A percentile compares a stretch with the other conserved stretches of the same genome.
Conservation (phyloP, 2,888 invertebrate genomes). For the Himalopsyche kuldschensis region DNA sequence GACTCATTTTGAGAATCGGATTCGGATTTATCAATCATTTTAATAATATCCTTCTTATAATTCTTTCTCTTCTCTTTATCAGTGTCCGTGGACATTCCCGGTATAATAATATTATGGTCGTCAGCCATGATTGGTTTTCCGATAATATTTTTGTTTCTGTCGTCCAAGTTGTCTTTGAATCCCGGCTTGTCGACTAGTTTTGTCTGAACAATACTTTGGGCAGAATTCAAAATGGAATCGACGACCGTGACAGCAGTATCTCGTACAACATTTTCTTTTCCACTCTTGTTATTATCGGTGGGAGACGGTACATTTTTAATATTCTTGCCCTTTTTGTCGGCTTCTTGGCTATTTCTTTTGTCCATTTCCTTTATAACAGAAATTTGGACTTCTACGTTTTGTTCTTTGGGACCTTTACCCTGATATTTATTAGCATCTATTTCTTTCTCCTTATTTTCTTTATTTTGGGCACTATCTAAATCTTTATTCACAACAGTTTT, state of each 20-base stretch:
- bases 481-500: neutral
- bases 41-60: neutral
- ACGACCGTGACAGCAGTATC: conserved; percentile 37
- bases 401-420: neutral
- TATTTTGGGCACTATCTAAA: neutral
- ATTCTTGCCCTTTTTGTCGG: neutral
- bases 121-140: neutral
- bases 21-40: neutral
- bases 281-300: neutral
- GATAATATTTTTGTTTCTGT: conserved; percentile 7
- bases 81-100: neutral
- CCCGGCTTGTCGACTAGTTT: conserved; percentile 35
- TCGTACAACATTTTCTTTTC: conserved; percentile 27
- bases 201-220: conserved; percentile 35
- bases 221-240: conserved; percentile 38
- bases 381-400: neutral
- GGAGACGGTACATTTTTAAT: neutral
- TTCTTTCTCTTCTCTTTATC: neutral
- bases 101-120: neutral
- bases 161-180: conserved; percentile 24
- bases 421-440: neutral
- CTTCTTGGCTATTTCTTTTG: neutral
- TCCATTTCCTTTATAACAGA: neutral
- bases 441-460: neutral
- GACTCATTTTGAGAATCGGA: neutral